phyloP scores from a whole-genome alignment of 1,140 invertebrate species.

The Phymastichus coffea region DNA sequence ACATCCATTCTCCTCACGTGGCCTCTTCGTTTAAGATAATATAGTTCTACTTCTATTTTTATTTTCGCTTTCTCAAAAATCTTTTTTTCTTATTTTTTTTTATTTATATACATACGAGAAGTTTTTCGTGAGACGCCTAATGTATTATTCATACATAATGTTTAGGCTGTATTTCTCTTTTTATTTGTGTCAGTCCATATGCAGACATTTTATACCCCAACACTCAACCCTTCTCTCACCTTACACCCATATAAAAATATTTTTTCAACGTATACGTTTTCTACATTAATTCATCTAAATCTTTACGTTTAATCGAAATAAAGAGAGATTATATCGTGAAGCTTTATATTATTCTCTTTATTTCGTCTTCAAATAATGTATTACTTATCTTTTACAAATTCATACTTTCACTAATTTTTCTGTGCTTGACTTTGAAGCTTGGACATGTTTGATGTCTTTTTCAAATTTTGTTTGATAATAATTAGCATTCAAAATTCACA shows the following conservation, averaged over 20 bases:
- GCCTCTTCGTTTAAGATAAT: neutral
- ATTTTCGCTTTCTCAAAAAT: neutral
- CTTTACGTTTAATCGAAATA: no score
- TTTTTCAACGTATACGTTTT: no score
- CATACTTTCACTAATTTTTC: no score
- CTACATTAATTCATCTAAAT: no score
- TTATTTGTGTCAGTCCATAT: slow-evolving; percentile 3
- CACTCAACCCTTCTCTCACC: slow-evolving; percentile 27
- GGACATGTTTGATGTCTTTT: no score
- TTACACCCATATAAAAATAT: slow-evolving; percentile 26
- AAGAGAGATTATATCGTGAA: no score
- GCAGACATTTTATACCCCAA: slow-evolving; percentile 11
- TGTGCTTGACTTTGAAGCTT: no score
- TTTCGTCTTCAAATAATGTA: neutral
- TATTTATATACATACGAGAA: slow-evolving; percentile 1
- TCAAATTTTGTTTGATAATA: no score
- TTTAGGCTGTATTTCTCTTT: slow-evolving; percentile 7
- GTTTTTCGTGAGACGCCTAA: neutral
- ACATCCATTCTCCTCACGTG: neutral
- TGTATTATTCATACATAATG: slow-evolving; percentile 6
- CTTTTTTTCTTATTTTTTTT: neutral
- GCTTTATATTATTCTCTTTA: neutral
- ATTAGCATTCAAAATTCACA: no score
- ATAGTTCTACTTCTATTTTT: neutral
- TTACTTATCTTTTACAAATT: no score